These are phyloP conservation scores for Pocillopora grandis DNA, from an alignment of 92 coral and sea anemone genomes.

Conservation along the genomic window DNA sequence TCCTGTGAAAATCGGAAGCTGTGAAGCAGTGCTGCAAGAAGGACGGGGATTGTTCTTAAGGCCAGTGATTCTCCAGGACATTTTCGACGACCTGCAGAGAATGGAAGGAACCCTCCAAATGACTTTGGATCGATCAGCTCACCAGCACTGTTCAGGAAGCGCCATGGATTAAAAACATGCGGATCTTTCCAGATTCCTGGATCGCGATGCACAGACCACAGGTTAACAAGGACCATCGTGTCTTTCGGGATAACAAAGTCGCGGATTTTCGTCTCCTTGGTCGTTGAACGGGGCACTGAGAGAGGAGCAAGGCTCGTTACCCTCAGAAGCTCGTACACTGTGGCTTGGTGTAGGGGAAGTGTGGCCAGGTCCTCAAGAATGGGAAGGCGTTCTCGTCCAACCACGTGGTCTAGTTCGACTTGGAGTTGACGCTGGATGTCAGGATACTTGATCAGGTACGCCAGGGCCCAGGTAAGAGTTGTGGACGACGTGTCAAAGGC, in stretches of 20 bases:
- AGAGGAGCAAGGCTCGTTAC: slow-evolving; percentile 58
- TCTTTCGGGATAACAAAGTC: slow-evolving; percentile 77
- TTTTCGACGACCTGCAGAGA: slow-evolving; percentile 48
- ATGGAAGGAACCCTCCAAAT: slow-evolving; percentile 49
- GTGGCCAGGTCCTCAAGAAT: slow-evolving; percentile 47
- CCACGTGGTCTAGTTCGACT: slow-evolving; percentile 61
- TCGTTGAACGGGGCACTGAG: slow-evolving; percentile 70
- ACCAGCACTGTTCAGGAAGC: slow-evolving; percentile 64
- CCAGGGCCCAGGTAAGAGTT: slow-evolving; percentile 64
- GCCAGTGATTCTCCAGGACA: slow-evolving; percentile 54
- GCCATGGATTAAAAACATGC: slow-evolving; percentile 66
- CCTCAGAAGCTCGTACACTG: slow-evolving; percentile 66
- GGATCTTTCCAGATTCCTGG: slow-evolving; percentile 72
- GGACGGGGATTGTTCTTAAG: not conserved
- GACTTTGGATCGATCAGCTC: slow-evolving; percentile 42
- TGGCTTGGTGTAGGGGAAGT: slow-evolving; percentile 67
- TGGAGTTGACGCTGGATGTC: slow-evolving; percentile 67
- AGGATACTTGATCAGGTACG: slow-evolving; percentile 60
- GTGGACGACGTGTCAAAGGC: slow-evolving; percentile 71
- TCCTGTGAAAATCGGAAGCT: slow-evolving; percentile 48
- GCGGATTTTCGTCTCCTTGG: slow-evolving; percentile 50
- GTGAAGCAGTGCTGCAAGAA: slow-evolving; percentile 43
- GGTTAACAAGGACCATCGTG: slow-evolving; percentile 64
- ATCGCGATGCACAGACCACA: slow-evolving; percentile 75
- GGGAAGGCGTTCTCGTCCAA: slow-evolving; percentile 65